Conservation (phyloP, 2,113 vertebrate genomes). For the Pluvialis apricaria region DNA sequence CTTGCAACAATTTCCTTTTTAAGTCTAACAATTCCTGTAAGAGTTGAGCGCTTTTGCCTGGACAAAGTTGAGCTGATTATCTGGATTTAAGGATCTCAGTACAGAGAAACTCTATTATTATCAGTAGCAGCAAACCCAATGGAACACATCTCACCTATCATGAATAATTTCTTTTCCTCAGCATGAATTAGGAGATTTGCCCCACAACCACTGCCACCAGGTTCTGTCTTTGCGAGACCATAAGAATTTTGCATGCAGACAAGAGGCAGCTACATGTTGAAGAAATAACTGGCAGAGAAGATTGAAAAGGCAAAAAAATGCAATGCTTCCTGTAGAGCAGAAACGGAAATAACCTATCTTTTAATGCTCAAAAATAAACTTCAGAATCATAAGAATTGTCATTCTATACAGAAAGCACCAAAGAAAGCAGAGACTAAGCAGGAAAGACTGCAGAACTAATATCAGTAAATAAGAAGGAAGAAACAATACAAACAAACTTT, state of each 20-base stretch:
- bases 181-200: background rate
- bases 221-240: background rate
- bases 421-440: background rate
- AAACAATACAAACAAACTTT: background rate
- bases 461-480: background rate
- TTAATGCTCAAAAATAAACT: background rate
- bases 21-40: background rate
- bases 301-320: background rate
- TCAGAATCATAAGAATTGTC: background rate
- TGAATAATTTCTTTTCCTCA: constrained; percentile 20
- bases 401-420: background rate
- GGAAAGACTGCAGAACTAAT: background rate
- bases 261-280: background rate
- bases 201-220: background rate
- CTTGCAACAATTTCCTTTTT: background rate
- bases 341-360: background rate
- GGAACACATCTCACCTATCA: background rate
- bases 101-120: background rate
- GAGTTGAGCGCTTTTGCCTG: background rate
- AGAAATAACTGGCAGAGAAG: constrained; percentile 12
- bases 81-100: background rate
- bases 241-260: constrained; percentile 11
- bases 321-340: background rate
- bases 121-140: background rate
- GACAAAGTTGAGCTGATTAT: background rate